Evolutionary conservation across 2,888 invertebrate genomes (phyloP).

Genomic region (Dryadula phaetusa): DNA sequence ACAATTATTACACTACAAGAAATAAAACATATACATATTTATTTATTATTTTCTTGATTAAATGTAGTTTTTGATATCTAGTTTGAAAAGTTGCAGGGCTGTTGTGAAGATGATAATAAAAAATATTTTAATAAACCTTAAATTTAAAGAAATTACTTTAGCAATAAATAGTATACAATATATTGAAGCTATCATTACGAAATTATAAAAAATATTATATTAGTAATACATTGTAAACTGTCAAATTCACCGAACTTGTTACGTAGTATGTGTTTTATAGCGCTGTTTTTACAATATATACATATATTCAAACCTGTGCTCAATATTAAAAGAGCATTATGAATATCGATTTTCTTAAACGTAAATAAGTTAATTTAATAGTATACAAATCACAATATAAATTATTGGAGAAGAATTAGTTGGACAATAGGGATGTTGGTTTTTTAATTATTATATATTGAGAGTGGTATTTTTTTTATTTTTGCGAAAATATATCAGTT

Average conservation of each 20-base stretch:
- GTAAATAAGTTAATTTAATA: conserved; percentile 19
- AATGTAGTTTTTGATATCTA: too few relatives aligned
- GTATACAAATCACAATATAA: conserved; percentile 24
- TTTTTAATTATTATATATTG: too few relatives aligned
- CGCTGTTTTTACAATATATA: conserved; percentile 5
- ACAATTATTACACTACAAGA: too few relatives aligned
- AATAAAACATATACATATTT: too few relatives aligned
- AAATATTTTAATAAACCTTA: too few relatives aligned
- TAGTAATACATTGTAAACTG: neutral
- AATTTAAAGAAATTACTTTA: too few relatives aligned
- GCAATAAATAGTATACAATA: too few relatives aligned
- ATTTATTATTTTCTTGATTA: too few relatives aligned
- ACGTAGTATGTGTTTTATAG: neutral
- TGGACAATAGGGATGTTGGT: conserved; percentile 1
- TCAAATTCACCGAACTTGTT: neutral
- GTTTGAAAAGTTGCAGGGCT: too few relatives aligned
- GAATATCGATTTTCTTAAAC: conserved; percentile 16
- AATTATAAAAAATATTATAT: neutral
- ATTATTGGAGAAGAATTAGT: conserved; percentile 6
- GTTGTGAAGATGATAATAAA: too few relatives aligned
- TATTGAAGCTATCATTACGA: neutral
- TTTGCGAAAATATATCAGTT: too few relatives aligned
- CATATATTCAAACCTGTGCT: conserved; percentile 12
- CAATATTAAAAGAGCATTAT: conserved; percentile 14
- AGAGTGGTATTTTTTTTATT: too few relatives aligned